Evolutionary conservation across 2,797 vertebrate species (phyloP), one percentile per base, ranked within the genome.

Genomic region (Galago senegalensis): DNA sequence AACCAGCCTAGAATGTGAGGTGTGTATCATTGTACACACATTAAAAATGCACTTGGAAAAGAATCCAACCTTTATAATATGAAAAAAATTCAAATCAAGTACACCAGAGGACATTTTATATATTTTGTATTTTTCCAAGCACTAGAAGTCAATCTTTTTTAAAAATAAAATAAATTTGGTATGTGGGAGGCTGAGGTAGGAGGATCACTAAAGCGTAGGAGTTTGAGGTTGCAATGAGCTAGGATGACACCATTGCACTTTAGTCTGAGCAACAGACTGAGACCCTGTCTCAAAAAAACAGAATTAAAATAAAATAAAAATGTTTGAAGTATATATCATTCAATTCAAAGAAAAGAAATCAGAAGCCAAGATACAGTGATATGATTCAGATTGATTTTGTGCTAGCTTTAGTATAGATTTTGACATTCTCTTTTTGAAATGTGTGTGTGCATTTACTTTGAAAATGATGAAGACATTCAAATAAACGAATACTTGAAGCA

Each of bases 11-110:
- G 43, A 37, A 14, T 67, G 0, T 18, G 11, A 14, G 0, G 7
- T 0, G 14, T 13, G 29, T 6, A 5, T 21, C 7, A 2, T 18
- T 27, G 3, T 17, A 16, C 7, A 4, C 23, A 21, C 3, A 13
- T 18, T 34, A 4, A 18, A 46, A 37, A 29, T 13, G 17, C 0
- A 25, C n/a, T 79, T 40, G 31, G n/a, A 18, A 63, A 87, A 81
- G 70, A 67, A 46, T 21, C 40, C 79, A 12, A 72, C 9, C 3
- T 91, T 58, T 75, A 21, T 27, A 23, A 43, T 31, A 67, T 20
- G 40, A 86, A 65, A 72, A 80, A 93, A 81, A 63, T 65, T n/a
- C 69, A 82, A 75, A 34, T 13, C 34, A 60, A 65, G 12, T 4
- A 23, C 34, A 40, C 40, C 25, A 25, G 61, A 43, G 31, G 2